These are phyloP conservation scores for Struthidea cinerea DNA, from an alignment of 2,113 vertebrate species.

Conservation along the genomic window DNA sequence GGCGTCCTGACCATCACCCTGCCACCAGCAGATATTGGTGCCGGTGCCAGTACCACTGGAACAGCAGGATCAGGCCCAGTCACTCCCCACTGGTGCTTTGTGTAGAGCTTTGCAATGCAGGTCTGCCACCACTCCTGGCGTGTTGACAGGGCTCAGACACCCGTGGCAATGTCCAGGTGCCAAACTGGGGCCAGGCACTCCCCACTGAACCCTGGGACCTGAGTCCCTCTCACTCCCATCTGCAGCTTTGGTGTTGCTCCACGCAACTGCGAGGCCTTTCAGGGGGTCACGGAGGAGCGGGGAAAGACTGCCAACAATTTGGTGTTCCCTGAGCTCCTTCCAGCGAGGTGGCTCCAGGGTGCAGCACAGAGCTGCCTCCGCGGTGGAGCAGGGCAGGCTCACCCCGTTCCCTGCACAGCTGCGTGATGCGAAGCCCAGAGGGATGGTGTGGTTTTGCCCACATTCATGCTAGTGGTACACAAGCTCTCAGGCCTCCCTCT, in stretches of 20 bases:
- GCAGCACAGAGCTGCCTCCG: background rate
- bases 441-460: constrained; percentile 37
- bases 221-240: accelerated
- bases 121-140: accelerated
- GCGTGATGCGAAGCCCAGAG: background rate
- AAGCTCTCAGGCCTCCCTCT: background rate
- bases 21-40: accelerated
- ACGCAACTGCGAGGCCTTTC: background rate
- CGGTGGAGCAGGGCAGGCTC: background rate
- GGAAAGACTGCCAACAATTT: background rate
- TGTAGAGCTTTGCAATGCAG: background rate
- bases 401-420: background rate
- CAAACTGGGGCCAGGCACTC: background rate
- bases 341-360: accelerated
- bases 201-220: background rate
- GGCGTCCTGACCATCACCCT: background rate
- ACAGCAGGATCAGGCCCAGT: background rate
- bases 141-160: background rate
- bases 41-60: background rate
- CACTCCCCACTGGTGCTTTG: background rate
- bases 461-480: background rate
- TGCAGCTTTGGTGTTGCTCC: accelerated
- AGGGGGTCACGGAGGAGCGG: accelerated
- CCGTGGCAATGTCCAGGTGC: background rate
- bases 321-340: background rate